A percentile compares a stretch with the other conserved stretches of the same genome.
Conservation (phyloP, 2,888 invertebrate genomes). For the Plemyria rubiginata region DNA sequence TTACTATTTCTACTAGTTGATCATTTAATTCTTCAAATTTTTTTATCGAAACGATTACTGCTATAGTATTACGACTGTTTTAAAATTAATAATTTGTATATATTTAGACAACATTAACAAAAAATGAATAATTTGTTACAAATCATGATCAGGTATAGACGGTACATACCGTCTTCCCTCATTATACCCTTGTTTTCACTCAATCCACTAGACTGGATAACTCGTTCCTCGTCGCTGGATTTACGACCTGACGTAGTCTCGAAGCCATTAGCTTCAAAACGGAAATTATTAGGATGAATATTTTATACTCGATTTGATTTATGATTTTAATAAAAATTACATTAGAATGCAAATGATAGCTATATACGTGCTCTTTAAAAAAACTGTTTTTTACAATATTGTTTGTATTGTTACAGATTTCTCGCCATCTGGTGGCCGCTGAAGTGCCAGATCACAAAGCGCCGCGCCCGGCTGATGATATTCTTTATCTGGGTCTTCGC, state of each 20-base stretch:
- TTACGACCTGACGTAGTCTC: constrained; percentile 39
- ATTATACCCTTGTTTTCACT: constrained; percentile 32
- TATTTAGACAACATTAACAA: too few species aligned
- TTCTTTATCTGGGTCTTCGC: constrained; percentile 96
- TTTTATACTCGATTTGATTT: constrained; percentile 2
- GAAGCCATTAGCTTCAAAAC: constrained; percentile 23
- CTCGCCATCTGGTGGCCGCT: constrained; percentile 98
- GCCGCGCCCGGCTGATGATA: constrained; percentile 94
- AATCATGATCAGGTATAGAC: constrained; percentile 4
- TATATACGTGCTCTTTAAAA: not conserved
- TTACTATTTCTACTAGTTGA: too few species aligned
- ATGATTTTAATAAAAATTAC: not conserved
- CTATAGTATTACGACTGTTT: too few species aligned
- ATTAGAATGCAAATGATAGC: too few species aligned
- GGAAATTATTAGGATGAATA: constrained; percentile 8
- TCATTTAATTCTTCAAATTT: too few species aligned
- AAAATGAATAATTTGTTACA: too few species aligned
- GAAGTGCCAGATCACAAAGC: constrained; percentile 95
- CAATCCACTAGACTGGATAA: constrained; percentile 56
- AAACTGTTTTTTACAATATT: not conserved
- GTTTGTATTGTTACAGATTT: constrained; percentile 89
- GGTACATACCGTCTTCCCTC: constrained; percentile 27
- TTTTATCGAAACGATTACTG: too few species aligned
- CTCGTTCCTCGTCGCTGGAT: constrained; percentile 32
- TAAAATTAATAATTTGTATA: too few species aligned